These are phyloP conservation scores for Eristalis tenax DNA, from an alignment of 2,888 invertebrate genomes.

Conservation along the genomic window DNA sequence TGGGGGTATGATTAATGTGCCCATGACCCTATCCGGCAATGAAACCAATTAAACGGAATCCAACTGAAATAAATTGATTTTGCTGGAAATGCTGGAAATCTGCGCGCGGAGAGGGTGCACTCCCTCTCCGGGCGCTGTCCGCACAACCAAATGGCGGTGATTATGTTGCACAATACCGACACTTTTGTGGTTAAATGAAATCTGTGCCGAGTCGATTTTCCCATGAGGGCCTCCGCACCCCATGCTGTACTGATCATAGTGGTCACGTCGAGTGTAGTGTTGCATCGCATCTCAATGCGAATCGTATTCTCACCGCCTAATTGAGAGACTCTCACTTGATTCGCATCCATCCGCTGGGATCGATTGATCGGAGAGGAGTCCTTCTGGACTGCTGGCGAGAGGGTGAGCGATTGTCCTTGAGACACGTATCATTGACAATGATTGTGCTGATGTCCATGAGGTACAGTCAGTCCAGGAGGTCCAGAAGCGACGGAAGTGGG, in stretches of 20 bases:
- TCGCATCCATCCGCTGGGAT: conserved; percentile 57
- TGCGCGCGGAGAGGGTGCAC: conserved; percentile 37
- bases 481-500: conserved; percentile 46
- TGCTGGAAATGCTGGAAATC: conserved; percentile 22
- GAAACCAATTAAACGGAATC: conserved; percentile 62
- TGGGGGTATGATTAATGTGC: conserved; percentile 55
- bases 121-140: background rate
- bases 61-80: conserved; percentile 68
- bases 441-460: conserved; percentile 51
- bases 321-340: conserved; percentile 62
- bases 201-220: conserved; percentile 51
- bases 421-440: conserved; percentile 38
- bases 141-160: conserved; percentile 16
- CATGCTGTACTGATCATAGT: conserved; percentile 11
- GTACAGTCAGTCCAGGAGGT: conserved; percentile 21
- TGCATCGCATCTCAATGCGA: conserved; percentile 33
- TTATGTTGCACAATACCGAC: conserved; percentile 66
- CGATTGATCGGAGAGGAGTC: conserved; percentile 27
- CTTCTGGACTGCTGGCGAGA: conserved; percentile 42
- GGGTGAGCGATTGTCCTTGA: conserved; percentile 49
- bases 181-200: conserved; percentile 60
- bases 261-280: conserved; percentile 14
- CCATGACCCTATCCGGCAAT: conserved; percentile 36
- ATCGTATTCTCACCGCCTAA: conserved; percentile 59
- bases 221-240: conserved; percentile 57